Conservation (phyloP, 1,140 invertebrate genomes). For the Drosophila insularis region DNA sequence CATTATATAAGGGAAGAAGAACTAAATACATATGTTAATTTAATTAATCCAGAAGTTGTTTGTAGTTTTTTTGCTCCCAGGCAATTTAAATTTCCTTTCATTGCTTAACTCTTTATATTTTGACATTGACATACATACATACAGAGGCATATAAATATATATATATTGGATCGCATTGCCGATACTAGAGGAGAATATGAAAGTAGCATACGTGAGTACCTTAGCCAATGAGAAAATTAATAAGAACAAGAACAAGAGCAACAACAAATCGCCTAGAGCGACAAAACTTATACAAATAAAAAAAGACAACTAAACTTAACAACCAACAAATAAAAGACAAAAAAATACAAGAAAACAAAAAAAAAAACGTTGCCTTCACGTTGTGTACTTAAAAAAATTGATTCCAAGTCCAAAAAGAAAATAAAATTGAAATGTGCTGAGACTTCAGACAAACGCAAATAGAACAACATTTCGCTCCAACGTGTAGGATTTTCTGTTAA, state of each 20-base stretch:
- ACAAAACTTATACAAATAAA: background rate
- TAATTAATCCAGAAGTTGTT: constrained; percentile 24
- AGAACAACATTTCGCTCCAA: constrained; percentile 40
- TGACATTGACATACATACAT: background rate
- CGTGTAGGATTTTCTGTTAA: constrained; percentile 42
- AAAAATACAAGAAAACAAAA: constrained; percentile 9
- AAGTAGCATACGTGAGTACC: constrained; percentile 72
- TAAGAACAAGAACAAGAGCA: constrained; percentile 28
- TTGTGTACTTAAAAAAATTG: constrained; percentile 30
- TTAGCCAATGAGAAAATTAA: constrained; percentile 42
- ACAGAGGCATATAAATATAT: background rate
- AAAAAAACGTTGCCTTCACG: constrained; percentile 31
- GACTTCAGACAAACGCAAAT: background rate
- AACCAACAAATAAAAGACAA: constrained; percentile 19
- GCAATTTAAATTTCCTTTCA: background rate
- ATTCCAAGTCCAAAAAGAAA: background rate
- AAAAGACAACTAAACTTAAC: background rate
- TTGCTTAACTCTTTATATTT: background rate
- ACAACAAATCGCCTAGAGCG: constrained; percentile 27
- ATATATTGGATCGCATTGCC: background rate
- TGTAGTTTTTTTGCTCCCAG: constrained; percentile 14
- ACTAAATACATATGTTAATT: constrained; percentile 20
- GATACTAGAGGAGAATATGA: constrained; percentile 3
- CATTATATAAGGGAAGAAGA: background rate
- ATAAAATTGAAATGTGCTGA: background rate